These are phyloP conservation scores for Epistrophella euchroma DNA, from an alignment of 2,888 invertebrate species.

Conservation along the genomic window DNA sequence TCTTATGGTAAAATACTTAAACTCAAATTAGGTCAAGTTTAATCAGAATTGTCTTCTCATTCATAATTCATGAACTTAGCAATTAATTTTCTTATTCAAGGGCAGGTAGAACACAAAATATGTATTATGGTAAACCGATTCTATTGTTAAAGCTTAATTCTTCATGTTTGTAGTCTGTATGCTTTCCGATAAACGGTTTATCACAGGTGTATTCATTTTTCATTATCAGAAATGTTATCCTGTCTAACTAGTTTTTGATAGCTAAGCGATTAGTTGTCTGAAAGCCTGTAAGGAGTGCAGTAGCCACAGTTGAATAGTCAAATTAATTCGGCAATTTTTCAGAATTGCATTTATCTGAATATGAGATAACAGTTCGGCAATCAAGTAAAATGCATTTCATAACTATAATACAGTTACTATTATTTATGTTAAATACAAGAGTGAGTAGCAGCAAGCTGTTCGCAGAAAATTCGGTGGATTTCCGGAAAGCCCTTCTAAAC, in stretches of 20 bases:
- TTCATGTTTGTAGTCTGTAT: neutral
- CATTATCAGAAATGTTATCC: conserved; percentile 50
- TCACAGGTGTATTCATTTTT: neutral
- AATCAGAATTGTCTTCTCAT: neutral
- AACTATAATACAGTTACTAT: conserved; percentile 10
- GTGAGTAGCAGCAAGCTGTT: neutral
- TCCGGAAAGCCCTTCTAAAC: neutral
- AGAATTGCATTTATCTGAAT: conserved; percentile 2
- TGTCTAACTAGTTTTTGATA: conserved; percentile 45
- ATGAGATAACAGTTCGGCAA: conserved; percentile 21
- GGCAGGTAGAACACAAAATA: neutral
- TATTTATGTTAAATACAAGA: conserved; percentile 20
- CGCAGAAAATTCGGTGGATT: neutral
- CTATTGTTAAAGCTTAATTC: neutral
- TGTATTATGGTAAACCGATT: too few relatives aligned
- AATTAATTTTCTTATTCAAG: neutral
- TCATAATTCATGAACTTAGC: neutral
- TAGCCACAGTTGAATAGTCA: neutral
- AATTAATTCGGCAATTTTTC: neutral
- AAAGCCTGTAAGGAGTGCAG: conserved; percentile 39
- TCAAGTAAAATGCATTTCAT: conserved; percentile 45
- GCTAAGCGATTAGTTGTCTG: conserved; percentile 46
- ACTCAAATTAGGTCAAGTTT: neutral
- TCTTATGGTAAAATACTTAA: too few relatives aligned
- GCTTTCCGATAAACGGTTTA: conserved; percentile 36